phyloP scores from a whole-genome alignment of 2,113 vertebrate genomes.

The Poecile atricapillus region DNA sequence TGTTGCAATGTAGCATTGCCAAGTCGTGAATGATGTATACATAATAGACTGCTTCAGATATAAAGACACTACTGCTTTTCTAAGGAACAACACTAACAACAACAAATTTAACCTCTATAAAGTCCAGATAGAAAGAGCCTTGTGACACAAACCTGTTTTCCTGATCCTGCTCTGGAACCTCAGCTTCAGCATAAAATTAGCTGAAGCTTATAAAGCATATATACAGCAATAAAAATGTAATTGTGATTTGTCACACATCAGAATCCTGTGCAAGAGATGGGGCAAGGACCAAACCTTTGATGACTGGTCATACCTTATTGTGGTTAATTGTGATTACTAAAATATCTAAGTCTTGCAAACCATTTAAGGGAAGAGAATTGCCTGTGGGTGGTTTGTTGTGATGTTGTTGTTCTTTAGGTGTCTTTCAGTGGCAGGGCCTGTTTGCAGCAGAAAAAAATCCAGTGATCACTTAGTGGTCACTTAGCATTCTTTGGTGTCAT shows the following conservation, averaged over 20 bases:
- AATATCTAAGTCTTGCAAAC: background rate
- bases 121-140: background rate
- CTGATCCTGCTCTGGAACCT: background rate
- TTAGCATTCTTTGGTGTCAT: background rate
- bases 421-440: background rate
- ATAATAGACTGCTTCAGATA: background rate
- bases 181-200: background rate
- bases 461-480: background rate
- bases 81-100: background rate
- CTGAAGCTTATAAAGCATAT: background rate
- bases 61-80: background rate
- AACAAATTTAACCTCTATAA: background rate
- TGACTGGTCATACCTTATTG: background rate
- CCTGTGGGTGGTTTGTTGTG: background rate
- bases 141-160: background rate
- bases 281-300: background rate
- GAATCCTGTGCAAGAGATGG: background rate
- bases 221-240: background rate
- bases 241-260: background rate
- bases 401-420: background rate
- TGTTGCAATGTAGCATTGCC: background rate
- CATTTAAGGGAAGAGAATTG: background rate
- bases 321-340: background rate
- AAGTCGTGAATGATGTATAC: background rate
- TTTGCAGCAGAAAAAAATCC: background rate